Conservation (phyloP, 2,797 vertebrate species). For the Eulemur mongoz region DNA sequence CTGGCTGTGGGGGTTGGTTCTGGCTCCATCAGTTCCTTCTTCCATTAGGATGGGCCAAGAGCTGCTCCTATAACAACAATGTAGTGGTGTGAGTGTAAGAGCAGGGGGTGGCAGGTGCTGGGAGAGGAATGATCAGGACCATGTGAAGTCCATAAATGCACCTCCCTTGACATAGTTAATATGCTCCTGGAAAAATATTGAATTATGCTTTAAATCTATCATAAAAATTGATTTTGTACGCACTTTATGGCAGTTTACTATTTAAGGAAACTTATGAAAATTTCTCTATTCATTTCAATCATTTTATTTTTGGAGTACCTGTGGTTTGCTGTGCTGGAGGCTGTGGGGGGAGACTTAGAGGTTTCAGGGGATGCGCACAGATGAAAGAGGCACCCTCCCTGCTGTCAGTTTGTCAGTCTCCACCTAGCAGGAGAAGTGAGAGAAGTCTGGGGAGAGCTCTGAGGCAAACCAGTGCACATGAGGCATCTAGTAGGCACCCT, state of each 20-base stretch:
- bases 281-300: slow-evolving; percentile 64
- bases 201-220: slow-evolving; percentile 65
- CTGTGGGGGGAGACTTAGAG: background rate
- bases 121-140: background rate
- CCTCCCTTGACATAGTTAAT: slow-evolving; percentile 48
- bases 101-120: background rate
- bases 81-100: background rate
- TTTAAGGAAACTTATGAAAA: slow-evolving; percentile 64
- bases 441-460: background rate
- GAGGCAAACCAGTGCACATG: background rate
- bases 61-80: background rate
- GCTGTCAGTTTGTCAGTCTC: background rate
- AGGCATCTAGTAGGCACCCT: background rate
- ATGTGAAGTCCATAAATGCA: background rate
- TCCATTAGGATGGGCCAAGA: background rate
- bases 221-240: slow-evolving; percentile 64
- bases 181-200: slow-evolving; percentile 54
- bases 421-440: background rate
- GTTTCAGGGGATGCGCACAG: background rate
- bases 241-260: slow-evolving; percentile 63
- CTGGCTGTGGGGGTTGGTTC: slow-evolving; percentile 50
- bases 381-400: background rate
- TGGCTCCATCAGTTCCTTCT: slow-evolving; percentile 28
- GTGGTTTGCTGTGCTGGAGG: slow-evolving; percentile 43
- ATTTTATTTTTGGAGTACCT: slow-evolving; percentile 59